These are phyloP conservation scores for Pelodiscus sinensis DNA, from an alignment of 2,113 vertebrate genomes.

Conservation along the genomic window DNA sequence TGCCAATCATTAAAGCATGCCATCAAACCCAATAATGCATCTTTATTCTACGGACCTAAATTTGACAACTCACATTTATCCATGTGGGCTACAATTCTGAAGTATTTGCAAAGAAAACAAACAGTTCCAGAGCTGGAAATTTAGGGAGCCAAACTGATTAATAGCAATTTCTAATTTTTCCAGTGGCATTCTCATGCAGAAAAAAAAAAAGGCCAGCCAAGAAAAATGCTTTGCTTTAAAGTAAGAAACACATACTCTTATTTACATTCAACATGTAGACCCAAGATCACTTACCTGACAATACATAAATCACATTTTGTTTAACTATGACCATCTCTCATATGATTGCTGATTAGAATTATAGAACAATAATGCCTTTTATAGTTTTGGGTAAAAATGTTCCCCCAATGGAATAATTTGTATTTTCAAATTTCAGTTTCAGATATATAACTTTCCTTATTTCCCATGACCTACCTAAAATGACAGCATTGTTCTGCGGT, in stretches of 20 bases:
- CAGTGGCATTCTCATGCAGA: not conserved
- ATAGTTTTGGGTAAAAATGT: not conserved
- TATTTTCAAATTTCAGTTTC: conserved; percentile 27
- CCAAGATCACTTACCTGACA: not conserved
- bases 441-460: conserved; percentile 13
- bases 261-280: not conserved
- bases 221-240: not conserved
- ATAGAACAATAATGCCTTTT: not conserved
- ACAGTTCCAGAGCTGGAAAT: not conserved
- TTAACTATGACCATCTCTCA: not conserved
- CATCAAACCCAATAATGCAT: not conserved
- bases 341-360: not conserved
- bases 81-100: not conserved
- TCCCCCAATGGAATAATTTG: conserved; percentile 30
- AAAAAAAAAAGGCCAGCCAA: not conserved
- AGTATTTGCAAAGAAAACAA: conserved; percentile 21
- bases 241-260: not conserved
- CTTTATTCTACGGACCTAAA: not conserved
- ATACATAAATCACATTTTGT: not conserved
- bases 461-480: conserved; percentile 33
- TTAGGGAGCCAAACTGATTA: not conserved
- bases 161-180: not conserved
- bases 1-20: not conserved
- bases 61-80: not conserved
- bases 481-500: conserved; percentile 20